phyloP scores from a whole-genome alignment of 2,888 invertebrate genomes.

The Meiosimyza decipiens region DNA sequence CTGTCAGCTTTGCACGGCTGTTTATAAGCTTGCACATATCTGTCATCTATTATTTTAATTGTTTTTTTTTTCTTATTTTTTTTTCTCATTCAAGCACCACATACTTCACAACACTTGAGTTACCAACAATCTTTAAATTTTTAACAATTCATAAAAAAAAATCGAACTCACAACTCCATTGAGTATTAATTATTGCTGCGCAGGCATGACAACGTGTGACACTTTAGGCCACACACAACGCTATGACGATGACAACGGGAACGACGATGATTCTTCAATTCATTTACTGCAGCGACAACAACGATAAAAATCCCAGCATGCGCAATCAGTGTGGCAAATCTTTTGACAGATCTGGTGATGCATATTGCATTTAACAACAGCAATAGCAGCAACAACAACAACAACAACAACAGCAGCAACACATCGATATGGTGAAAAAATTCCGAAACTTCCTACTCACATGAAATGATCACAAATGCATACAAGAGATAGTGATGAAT shows the following conservation, averaged over 20 bases:
- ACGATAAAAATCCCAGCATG: conserved; percentile 37
- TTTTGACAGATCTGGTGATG: conserved; percentile 32
- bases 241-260: conserved; percentile 39
- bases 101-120: not conserved
- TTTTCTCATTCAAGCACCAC: not conserved
- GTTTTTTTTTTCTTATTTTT: no score
- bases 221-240: conserved; percentile 51
- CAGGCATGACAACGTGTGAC: not conserved
- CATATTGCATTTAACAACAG: conserved; percentile 40
- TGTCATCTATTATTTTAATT: not conserved
- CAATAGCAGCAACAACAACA: conserved; percentile 45
- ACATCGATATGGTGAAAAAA: not conserved
- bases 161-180: conserved; percentile 13
- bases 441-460: not conserved
- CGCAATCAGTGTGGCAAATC: conserved; percentile 32
- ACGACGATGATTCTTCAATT: conserved; percentile 7
- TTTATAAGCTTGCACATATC: no score
- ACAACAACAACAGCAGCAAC: conserved; percentile 36
- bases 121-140: conserved; percentile 2
- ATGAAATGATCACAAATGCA: no score
- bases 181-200: conserved; percentile 16
- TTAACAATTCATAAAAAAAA: not conserved
- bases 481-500: no score
- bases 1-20: not conserved
- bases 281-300: conserved; percentile 35